phyloP scores from a whole-genome alignment of 1,140 invertebrate species.

The Mycetomoellerius zeteki region DNA sequence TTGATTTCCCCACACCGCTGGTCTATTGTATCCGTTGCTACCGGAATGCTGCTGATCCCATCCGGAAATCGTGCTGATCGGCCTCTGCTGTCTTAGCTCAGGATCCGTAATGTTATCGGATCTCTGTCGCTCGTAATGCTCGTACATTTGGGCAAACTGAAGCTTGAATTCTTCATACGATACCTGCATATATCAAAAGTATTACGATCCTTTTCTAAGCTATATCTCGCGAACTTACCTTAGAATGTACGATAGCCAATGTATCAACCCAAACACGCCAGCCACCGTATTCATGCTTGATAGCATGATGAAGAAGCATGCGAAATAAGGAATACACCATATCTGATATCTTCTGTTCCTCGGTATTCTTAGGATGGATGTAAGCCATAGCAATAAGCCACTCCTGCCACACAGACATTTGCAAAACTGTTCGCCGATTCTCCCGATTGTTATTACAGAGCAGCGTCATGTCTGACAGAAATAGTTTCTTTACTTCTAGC shows the following conservation, averaged over 20 bases:
- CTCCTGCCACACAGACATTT: slow-evolving; percentile 99
- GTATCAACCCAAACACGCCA: slow-evolving; percentile 99
- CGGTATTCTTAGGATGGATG: slow-evolving; percentile 97
- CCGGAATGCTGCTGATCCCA: slow-evolving; percentile 92
- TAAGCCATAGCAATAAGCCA: slow-evolving; percentile 99
- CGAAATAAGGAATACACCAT: slow-evolving; percentile 99
- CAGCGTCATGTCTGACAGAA: slow-evolving; percentile 98
- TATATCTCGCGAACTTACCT: slow-evolving; percentile 89
- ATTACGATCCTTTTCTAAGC: neutral
- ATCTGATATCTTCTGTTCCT: slow-evolving; percentile 98
- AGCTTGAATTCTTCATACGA: slow-evolving; percentile 99
- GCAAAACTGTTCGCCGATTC: slow-evolving; percentile 98
- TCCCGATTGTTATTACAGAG: slow-evolving; percentile 99
- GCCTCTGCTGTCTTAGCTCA: slow-evolving; percentile 95
- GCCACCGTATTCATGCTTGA: slow-evolving; percentile 99
- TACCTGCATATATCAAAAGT: slow-evolving; percentile 87
- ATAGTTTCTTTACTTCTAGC: slow-evolving; percentile 97
- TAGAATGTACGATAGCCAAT: slow-evolving; percentile 99
- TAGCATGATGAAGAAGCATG: slow-evolving; percentile 99
- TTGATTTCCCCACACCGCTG: slow-evolving; percentile 84
- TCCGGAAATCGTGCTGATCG: slow-evolving; percentile 98
- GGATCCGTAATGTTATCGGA: slow-evolving; percentile 98
- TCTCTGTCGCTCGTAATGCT: slow-evolving; percentile 97
- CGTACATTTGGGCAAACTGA: slow-evolving; percentile 98
- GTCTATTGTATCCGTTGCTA: slow-evolving; percentile 84